phyloP scores from a whole-genome alignment of 1,140 invertebrate genomes.

The Galleria mellonella region DNA sequence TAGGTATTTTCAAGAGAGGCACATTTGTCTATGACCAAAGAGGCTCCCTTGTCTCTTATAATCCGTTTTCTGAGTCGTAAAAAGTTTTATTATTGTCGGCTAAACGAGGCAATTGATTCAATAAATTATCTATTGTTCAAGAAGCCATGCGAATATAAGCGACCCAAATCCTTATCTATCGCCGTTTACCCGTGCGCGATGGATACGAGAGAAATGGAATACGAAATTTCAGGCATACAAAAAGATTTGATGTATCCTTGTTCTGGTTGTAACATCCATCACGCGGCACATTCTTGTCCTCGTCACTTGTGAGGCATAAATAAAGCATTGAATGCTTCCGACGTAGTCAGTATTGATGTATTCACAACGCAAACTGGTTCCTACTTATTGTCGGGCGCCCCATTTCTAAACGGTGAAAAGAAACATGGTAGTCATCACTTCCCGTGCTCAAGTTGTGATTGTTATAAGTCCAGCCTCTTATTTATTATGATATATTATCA shows the following conservation, averaged over 20 bases:
- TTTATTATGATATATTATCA: no score
- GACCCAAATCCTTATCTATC: conserved; percentile 1
- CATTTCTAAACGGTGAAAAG: conserved; percentile 17
- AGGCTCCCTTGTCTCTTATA: no score
- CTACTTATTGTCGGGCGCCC: conserved; percentile 29
- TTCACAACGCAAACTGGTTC: conserved; percentile 29
- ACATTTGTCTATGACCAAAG: no score
- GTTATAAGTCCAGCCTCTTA: no score
- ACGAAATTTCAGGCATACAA: conserved; percentile 21
- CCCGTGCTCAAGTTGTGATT: not conserved
- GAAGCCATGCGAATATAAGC: not conserved
- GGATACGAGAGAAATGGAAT: conserved; percentile 13
- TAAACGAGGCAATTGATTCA: not conserved
- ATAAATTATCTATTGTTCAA: conserved; percentile 1
- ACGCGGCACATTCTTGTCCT: conserved; percentile 28
- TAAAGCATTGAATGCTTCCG: conserved; percentile 38
- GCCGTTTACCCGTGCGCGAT: conserved; percentile 1
- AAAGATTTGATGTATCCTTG: conserved; percentile 35
- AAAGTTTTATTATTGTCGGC: no score
- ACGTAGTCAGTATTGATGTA: conserved; percentile 38
- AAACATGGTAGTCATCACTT: conserved; percentile 24
- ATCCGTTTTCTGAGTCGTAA: no score
- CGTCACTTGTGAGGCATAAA: conserved; percentile 37
- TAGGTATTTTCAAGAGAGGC: no score
- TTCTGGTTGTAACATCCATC: conserved; percentile 38